Conservation (phyloP, 2,888 invertebrate genomes). For the Yponomeuta plumbellus region DNA sequence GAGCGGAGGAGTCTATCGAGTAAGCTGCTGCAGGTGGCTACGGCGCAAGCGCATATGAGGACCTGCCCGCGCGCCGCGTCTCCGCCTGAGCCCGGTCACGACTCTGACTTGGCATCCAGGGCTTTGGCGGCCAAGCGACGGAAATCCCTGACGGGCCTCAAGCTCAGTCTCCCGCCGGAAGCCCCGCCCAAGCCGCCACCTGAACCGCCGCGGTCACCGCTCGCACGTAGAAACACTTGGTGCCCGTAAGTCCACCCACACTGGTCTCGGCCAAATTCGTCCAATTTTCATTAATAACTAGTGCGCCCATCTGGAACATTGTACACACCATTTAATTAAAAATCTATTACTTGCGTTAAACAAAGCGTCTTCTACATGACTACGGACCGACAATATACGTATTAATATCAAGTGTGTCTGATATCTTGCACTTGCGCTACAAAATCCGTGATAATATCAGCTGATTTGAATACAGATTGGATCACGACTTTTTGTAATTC, state of each 20-base stretch:
- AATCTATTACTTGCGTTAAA: background rate
- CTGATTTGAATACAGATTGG: background rate
- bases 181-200: conserved; percentile 43
- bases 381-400: background rate
- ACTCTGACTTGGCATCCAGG: conserved; percentile 58
- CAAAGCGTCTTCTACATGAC: background rate
- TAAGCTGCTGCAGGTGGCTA: conserved; percentile 68
- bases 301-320: background rate
- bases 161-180: conserved; percentile 55
- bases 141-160: conserved; percentile 65
- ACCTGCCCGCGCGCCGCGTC: conserved; percentile 55
- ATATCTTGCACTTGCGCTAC: background rate
- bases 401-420: background rate
- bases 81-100: conserved; percentile 49
- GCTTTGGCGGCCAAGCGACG: conserved; percentile 68
- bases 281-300: background rate
- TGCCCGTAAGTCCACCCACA: conserved; percentile 61
- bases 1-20: conserved; percentile 63
- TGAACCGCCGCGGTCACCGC: conserved; percentile 47
- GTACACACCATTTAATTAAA: background rate
- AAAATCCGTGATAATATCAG: background rate
- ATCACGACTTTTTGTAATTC: background rate
- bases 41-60: conserved; percentile 69
- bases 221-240: conserved; percentile 71
- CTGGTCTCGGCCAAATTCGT: background rate